phyloP scores from a whole-genome alignment of 2,113 vertebrate genomes.

The Thalassarche chlororhynchos region DNA sequence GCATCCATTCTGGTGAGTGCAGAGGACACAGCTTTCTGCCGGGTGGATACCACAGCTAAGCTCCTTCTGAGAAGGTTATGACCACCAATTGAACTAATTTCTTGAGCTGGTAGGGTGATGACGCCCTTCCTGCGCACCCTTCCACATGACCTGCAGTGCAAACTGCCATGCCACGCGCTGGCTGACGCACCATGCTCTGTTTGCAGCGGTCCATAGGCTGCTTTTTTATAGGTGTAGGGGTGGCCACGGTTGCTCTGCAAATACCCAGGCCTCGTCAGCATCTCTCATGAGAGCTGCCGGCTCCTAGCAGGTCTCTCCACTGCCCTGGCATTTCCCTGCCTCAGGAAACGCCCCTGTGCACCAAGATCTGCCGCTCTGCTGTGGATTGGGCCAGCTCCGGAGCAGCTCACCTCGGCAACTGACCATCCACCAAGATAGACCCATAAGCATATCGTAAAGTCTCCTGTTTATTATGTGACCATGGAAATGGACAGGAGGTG shows the following conservation, averaged over 20 bases:
- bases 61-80: neutral
- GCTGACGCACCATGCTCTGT: neutral
- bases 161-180: accelerated
- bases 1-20: neutral
- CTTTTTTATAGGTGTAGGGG: no score
- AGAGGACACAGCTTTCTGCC: neutral
- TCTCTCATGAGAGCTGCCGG: neutral
- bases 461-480: neutral
- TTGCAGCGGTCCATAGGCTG: neutral
- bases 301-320: neutral
- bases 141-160: neutral
- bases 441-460: neutral
- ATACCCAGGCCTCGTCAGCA: neutral
- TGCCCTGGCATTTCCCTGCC: neutral
- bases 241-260: neutral
- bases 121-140: neutral
- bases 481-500: neutral
- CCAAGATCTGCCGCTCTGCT: neutral
- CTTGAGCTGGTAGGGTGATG: neutral
- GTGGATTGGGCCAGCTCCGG: accelerated
- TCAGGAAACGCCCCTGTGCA: neutral
- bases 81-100: neutral
- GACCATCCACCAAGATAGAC: neutral
- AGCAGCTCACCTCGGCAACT: neutral
- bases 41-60: neutral